Evolutionary conservation across 1,140 invertebrate genomes (phyloP).

Genomic region (Bombus affinis): DNA sequence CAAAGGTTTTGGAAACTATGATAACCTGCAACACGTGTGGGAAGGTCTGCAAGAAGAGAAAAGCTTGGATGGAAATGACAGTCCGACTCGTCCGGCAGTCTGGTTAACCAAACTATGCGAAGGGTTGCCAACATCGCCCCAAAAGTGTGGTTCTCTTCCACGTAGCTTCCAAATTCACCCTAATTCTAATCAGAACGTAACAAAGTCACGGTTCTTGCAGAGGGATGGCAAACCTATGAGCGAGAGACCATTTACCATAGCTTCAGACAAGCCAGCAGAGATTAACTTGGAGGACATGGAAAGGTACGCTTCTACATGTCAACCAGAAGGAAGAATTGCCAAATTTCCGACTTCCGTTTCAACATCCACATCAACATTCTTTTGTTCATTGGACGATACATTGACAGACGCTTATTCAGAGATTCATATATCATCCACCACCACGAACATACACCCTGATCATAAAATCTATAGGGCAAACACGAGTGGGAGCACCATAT

Average conservation of each 20-base stretch:
- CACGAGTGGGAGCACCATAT: constrained; percentile 41
- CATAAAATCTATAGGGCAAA: constrained; percentile 89
- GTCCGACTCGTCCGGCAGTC: constrained; percentile 84
- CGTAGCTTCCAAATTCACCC: constrained; percentile 86
- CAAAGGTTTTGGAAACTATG: constrained; percentile 79
- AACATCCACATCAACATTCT: constrained; percentile 72
- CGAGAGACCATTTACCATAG: constrained; percentile 88
- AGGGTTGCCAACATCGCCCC: constrained; percentile 81
- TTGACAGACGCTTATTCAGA: constrained; percentile 81
- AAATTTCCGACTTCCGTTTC: constrained; percentile 77
- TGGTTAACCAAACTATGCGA: constrained; percentile 85
- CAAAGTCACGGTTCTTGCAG: constrained; percentile 78
- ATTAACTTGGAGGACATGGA: constrained; percentile 84
- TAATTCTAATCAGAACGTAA: constrained; percentile 64
- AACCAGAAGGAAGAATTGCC: constrained; percentile 79
- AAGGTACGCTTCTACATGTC: constrained; percentile 82
- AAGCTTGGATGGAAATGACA: constrained; percentile 71
- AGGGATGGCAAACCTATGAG: constrained; percentile 80
- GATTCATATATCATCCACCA: constrained; percentile 75
- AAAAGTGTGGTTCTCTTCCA: constrained; percentile 90
- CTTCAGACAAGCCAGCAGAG: constrained; percentile 84
- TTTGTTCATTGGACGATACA: constrained; percentile 81
- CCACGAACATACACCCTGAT: constrained; percentile 87
- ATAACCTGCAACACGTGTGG: constrained; percentile 82
- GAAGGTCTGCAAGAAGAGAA: constrained; percentile 71